Evolutionary conservation across 92 coral and sea anemone species (phyloP), one percentile per base, ranked within the genome.

Genomic region (Porites evermanni): DNA sequence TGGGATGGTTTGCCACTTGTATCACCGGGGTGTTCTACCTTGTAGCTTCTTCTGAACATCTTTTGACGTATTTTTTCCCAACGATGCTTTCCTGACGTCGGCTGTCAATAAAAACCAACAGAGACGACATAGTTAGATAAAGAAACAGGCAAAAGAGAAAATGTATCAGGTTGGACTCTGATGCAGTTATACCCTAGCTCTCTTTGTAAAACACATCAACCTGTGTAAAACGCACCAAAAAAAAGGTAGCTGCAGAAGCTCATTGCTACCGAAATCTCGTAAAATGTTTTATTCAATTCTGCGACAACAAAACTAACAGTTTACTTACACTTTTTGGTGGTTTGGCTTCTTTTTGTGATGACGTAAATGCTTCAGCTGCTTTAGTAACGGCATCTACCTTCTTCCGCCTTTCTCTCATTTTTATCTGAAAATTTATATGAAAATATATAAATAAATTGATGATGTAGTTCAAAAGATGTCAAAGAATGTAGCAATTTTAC

Each of bases 61-160:
- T 50, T 79, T 11, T 65, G 58, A 52, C 82, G 82, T 1, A 79
- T 24, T 79, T 13, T 50, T 11, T 50, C 44, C 82, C 82, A 64
- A 69, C 5, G 47, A 38, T 38, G 68, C 6, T 20, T n/a, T 32
- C 14, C 20, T 12, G 47, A 38, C 4, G 59, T 8, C 32, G 72
- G 54, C 72, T 79, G 82, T 51, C 12, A 21, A 13, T 58, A 19
- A 75, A 47, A 74, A 38, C 47, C 47, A 38, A 38, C 47, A 38
- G 47, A 38, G 47, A 38, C 47, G 47, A 38, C 47, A 38, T 38
- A 38, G 47, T 38, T 38, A 4, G 47, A 38, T 38, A 38, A 38
- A 38, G 47, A 38, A 38, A 38, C 47, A 74, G 78, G 2, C 44
- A 69, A 21, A 23, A 56, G 13, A 1, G 70, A 66, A 66, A 64